Conservation (phyloP, 2,797 vertebrate genomes). For the Semotilus atromaculatus region DNA sequence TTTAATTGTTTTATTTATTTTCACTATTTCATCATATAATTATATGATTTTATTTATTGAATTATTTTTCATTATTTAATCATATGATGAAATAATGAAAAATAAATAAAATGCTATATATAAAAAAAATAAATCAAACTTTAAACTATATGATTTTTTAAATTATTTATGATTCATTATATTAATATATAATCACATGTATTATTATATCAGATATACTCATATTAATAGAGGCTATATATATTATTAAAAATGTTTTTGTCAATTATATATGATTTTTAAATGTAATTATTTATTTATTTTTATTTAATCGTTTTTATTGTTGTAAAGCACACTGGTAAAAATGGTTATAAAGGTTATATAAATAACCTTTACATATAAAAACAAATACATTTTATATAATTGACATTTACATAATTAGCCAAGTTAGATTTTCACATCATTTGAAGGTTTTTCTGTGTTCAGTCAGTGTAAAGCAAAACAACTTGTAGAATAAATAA, state of each 20-base stretch:
- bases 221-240: background rate
- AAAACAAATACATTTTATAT: no score
- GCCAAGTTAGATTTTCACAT: background rate
- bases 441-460: background rate
- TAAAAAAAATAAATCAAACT: no score
- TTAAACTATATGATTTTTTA: no score
- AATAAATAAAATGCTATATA: no score
- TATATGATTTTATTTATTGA: no score
- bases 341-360: background rate
- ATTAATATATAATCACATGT: no score
- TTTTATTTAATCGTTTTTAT: background rate
- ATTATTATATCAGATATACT: no score
- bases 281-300: background rate
- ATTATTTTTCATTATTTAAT: no score
- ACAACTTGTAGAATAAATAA: background rate
- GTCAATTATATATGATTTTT: background rate
- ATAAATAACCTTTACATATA: background rate
- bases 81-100: no score
- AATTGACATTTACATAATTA: background rate
- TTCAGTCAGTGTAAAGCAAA: background rate
- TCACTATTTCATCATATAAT: no score
- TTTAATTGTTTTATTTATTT: background rate
- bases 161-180: no score
- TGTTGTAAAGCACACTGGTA: background rate
- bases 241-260: background rate